These are phyloP conservation scores for Drosophila serrata DNA, from an alignment of 1,140 invertebrate genomes.

Conservation along the genomic window DNA sequence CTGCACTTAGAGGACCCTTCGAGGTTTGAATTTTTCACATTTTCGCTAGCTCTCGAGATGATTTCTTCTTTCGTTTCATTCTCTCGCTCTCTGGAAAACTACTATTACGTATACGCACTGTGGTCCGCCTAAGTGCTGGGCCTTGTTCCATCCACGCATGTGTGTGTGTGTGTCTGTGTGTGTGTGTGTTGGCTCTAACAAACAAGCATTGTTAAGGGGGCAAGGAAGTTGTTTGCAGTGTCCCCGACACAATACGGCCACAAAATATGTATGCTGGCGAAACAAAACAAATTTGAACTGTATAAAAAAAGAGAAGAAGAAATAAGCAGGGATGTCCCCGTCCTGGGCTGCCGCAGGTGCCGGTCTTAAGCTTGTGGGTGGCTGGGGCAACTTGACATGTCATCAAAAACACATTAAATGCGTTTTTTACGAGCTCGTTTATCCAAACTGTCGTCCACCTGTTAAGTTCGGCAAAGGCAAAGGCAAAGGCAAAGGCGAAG, in stretches of 20 bases:
- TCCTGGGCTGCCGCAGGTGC: conserved; percentile 23
- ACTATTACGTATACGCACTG: conserved; percentile 22
- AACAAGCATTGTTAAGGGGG: conserved; percentile 68
- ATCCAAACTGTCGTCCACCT: conserved; percentile 79
- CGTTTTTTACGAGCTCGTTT: conserved; percentile 80
- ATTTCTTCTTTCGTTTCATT: conserved; percentile 20
- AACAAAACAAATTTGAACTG: conserved; percentile 62
- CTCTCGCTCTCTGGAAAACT: conserved; percentile 35
- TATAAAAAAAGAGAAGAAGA: conserved; percentile 39
- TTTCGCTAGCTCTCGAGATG: conserved; percentile 59
- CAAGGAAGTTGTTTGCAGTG: conserved; percentile 69
- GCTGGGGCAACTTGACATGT: conserved; percentile 72
- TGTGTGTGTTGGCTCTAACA: conserved; percentile 45
- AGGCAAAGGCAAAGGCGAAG: conserved; percentile 7
- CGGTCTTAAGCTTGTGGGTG: conserved; percentile 43
- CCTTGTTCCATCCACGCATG: conserved; percentile 62
- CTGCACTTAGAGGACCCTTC: conserved; percentile 79
- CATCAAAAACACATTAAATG: conserved; percentile 84
- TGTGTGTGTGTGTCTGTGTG: conserved; percentile 14
- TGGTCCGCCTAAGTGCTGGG: conserved; percentile 53
- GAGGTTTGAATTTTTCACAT: conserved; percentile 81
- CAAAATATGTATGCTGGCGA: conserved; percentile 42
- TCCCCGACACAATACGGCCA: conserved; percentile 39
- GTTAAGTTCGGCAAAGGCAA: conserved; percentile 40
- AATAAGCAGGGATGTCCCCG: conserved; percentile 22